Base-by-base conservation (phyloP, 2,888 invertebrate species). In the Coenonympha arcania region DNA sequence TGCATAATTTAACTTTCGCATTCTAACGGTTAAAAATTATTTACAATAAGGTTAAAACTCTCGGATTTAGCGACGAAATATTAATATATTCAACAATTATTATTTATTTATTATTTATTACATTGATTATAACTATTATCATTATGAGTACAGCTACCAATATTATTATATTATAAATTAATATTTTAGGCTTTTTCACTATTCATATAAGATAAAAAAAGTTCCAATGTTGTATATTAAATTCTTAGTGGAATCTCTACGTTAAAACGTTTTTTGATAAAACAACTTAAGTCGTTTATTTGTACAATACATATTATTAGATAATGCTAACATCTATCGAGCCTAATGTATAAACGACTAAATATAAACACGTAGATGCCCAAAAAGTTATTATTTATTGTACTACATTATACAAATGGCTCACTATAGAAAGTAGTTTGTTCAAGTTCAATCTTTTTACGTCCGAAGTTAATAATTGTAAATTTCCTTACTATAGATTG, bases 31-130 rank as follows among this genome's bases (percentile, higher is more conserved):
- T 13, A 15, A 11, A 26, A 48, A 41, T 48, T 54, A 54, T 51
- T 42, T 54, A 54, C 54, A 54, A 40, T 15, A 31, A 47, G 28
- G 24, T 22, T 39, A 39, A 22, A 37, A 30, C 20, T 47, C 40
- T 41, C 36, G 51, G 41, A 48, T 41, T 48, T 47, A 44, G 36
- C 48, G 39, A 48, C 44, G 44, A 40, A 28, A 50, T 43, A 34
- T 30, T 49, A 49, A 40, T 50, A 19, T 36, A 24, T 41, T 30
- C 41, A 41, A 30, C 24, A 33, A 18, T 43, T 37, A 43, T 33
- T 13, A 13, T 13, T 16, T 15, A 16, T 16, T 16, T 41, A 41
- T 36, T 36, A 28, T 40, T 15, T 24, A 50, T 36, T 26, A 40
- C 30, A n/a, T n/a, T n/a, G n/a, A n/a, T n/a, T n/a, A n/a, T n/a